Evolutionary conservation across 1,140 invertebrate species (phyloP).

Genomic region (Zophobas morio): DNA sequence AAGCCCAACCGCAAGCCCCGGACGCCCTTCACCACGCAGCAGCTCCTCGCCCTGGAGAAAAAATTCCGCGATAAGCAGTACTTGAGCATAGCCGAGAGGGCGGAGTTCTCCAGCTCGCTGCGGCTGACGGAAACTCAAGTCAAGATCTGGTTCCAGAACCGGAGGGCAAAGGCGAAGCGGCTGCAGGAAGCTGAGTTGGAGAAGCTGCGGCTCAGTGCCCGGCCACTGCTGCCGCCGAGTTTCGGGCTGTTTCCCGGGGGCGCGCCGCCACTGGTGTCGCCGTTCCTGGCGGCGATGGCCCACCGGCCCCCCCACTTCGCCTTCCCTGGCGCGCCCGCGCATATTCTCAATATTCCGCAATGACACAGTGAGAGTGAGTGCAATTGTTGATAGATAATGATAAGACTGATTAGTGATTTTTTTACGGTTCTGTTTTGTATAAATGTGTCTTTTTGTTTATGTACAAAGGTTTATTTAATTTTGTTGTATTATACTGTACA

Average conservation of each 20-base stretch:
- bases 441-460: slow-evolving; percentile 57
- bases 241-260: slow-evolving; percentile 63
- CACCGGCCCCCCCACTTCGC: slow-evolving; percentile 64
- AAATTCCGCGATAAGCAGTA: slow-evolving; percentile 98
- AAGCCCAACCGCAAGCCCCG: slow-evolving; percentile 98
- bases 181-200: slow-evolving; percentile 95
- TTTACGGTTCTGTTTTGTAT: slow-evolving; percentile 57
- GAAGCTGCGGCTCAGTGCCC: slow-evolving; percentile 73
- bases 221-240: slow-evolving; percentile 64
- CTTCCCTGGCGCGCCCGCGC: slow-evolving; percentile 53
- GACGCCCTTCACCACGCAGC: slow-evolving; percentile 97
- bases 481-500: slow-evolving; percentile 61
- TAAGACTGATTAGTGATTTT: slow-evolving; percentile 62
- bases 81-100: slow-evolving; percentile 95
- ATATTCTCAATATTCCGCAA: slow-evolving; percentile 62
- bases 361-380: slow-evolving; percentile 51
- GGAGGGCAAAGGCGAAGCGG: slow-evolving; percentile 94
- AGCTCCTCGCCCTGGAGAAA: slow-evolving; percentile 93
- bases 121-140: slow-evolving; percentile 97
- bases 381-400: slow-evolving; percentile 42
- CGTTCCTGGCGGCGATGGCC: slow-evolving; percentile 66
- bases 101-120: slow-evolving; percentile 95
- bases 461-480: slow-evolving; percentile 60
- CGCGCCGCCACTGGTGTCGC: slow-evolving; percentile 59
- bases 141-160: slow-evolving; percentile 99